Evolutionary conservation across 2,797 vertebrate genomes (phyloP).

Genomic region (Acanthurus tractus): DNA sequence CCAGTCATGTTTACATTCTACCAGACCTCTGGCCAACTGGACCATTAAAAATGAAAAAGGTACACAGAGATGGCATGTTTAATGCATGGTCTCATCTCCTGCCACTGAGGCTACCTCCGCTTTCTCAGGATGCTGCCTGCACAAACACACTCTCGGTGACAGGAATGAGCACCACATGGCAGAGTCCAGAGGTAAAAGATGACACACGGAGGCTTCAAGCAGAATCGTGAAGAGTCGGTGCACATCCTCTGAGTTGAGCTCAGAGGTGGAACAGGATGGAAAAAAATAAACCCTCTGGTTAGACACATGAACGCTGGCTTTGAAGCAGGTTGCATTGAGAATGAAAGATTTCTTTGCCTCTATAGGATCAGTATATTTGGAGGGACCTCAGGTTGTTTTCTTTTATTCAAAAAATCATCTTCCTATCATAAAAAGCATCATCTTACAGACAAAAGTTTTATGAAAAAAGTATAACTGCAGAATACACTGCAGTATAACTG

Average conservation of each 20-base stretch:
- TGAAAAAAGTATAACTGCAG: neutral
- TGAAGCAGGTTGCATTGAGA: conserved; percentile 42
- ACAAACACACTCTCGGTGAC: conserved; percentile 49
- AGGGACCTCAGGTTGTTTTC: conserved; percentile 24
- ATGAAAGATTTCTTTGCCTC: conserved; percentile 35
- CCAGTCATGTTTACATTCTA: conserved; percentile 62
- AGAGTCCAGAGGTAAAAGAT: conserved; percentile 36
- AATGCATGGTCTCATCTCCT: conserved; percentile 71
- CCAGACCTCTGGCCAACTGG: conserved; percentile 48
- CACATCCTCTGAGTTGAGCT: conserved; percentile 36
- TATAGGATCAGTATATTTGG: conserved; percentile 26
- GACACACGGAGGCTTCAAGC: conserved; percentile 19
- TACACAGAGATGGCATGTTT: conserved; percentile 63
- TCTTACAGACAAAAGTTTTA: conserved; percentile 12
- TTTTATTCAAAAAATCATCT: neutral
- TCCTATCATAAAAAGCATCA: conserved; percentile 1
- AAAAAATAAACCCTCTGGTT: conserved; percentile 10
- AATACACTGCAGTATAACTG: neutral
- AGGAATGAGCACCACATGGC: conserved; percentile 15
- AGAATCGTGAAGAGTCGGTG: conserved; percentile 9
- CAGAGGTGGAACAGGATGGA: conserved; percentile 37
- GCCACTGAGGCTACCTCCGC: conserved; percentile 38
- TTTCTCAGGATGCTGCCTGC: conserved; percentile 52
- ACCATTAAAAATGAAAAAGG: conserved; percentile 67
- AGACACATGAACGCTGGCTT: conserved; percentile 54